These are phyloP conservation scores for Trissoscelio sp. DNA, from an alignment of 2,888 invertebrate genomes.

Conservation along the genomic window DNA sequence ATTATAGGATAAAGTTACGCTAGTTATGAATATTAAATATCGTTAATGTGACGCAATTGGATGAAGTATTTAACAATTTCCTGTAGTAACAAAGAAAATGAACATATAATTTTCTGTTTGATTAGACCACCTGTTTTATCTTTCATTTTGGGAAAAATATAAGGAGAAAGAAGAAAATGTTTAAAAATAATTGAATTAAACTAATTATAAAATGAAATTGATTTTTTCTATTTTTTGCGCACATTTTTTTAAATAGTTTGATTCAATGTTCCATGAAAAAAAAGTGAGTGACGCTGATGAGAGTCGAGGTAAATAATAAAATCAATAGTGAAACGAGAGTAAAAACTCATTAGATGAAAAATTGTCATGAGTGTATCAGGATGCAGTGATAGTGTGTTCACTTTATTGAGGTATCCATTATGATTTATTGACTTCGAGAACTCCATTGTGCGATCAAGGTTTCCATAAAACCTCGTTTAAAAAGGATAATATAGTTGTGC, in stretches of 20 bases:
- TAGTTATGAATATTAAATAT: constrained; percentile 33
- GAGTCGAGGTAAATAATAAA: constrained; percentile 22
- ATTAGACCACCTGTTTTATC: no score
- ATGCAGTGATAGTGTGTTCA: constrained; percentile 25
- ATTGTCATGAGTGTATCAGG: constrained; percentile 39
- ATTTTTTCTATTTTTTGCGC: no score
- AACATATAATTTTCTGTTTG: constrained; percentile 7
- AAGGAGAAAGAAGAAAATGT: no score
- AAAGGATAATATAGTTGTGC: constrained; percentile 23
- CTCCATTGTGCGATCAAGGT: constrained; percentile 18
- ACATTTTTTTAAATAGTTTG: no score
- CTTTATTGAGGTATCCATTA: constrained; percentile 35
- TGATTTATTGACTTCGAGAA: constrained; percentile 45
- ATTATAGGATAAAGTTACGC: constrained; percentile 42
- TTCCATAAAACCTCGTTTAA: constrained; percentile 7
- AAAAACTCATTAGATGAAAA: constrained; percentile 44
- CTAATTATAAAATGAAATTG: no score
- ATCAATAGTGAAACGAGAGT: constrained; percentile 39
- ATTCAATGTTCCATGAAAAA: no score
- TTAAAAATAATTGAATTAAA: no score
- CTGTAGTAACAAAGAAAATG: constrained; percentile 5
- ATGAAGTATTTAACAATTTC: constrained; percentile 7
- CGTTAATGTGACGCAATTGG: constrained; percentile 3
- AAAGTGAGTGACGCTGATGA: background rate
- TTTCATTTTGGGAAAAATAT: no score